Percentiles rank a stretch among this genome's conserved stretches.
phyloP scores from a whole-genome alignment of 2,797 vertebrate genomes.

The Steatocranus sp. region DNA sequence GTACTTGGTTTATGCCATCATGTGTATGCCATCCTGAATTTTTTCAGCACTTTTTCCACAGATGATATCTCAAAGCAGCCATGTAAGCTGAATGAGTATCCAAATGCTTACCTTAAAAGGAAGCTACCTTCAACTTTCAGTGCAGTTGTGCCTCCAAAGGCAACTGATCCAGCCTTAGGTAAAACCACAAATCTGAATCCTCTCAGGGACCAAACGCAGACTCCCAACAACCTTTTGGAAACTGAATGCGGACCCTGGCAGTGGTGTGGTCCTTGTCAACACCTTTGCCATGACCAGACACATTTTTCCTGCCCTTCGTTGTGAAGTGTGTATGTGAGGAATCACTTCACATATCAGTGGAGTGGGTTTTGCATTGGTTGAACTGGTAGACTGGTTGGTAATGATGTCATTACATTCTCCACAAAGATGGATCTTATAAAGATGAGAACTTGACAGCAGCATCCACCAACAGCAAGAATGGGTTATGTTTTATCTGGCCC shows the following conservation, averaged over 20 bases:
- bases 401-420: neutral
- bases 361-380: neutral
- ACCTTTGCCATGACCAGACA: neutral
- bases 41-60: neutral
- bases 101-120: neutral
- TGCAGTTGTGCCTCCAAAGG: neutral
- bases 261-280: neutral
- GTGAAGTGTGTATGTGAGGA: neutral
- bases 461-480: neutral
- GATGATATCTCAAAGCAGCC: neutral
- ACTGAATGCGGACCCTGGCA: neutral
- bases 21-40: neutral
- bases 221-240: neutral
- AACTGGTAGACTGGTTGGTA: neutral
- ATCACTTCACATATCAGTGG: neutral
- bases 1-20: neutral
- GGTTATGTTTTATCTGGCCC: neutral
- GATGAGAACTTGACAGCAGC: neutral
- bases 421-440: neutral
- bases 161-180: neutral
- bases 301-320: neutral
- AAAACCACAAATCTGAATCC: neutral
- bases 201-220: neutral
- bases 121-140: neutral
- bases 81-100: neutral